phyloP scores from a whole-genome alignment of 2,888 invertebrate genomes.

The Orchesella flavescens region DNA sequence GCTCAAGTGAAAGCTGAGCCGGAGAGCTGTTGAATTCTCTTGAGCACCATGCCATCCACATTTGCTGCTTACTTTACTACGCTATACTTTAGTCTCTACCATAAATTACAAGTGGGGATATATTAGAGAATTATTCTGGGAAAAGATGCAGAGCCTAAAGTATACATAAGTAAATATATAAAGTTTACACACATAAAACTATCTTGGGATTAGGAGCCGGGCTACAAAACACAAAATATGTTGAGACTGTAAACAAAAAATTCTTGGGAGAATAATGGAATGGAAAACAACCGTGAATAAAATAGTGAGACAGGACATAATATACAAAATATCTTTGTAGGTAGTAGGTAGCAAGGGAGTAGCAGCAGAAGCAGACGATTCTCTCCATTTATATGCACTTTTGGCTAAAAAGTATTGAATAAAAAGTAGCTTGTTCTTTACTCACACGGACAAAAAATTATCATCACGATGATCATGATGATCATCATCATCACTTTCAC shows the following conservation, averaged over 20 bases:
- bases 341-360: not conserved
- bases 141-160: too few relatives aligned
- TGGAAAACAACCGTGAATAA: constrained; percentile 51
- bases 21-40: not conserved
- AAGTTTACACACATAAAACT: too few relatives aligned
- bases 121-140: too few relatives aligned
- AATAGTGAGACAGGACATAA: constrained; percentile 37
- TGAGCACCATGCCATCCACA: not conserved
- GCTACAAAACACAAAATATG: not conserved
- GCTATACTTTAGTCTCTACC: not conserved
- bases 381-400: too few relatives aligned
- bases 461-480: too few relatives aligned
- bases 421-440: not conserved
- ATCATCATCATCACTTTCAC: too few relatives aligned
- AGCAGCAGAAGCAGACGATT: too few relatives aligned
- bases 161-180: too few relatives aligned
- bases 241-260: constrained; percentile 27
- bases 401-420: not conserved
- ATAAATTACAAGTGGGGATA: not conserved
- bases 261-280: not conserved
- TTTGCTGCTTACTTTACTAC: too few relatives aligned
- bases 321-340: constrained; percentile 18
- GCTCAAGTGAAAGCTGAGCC: too few relatives aligned
- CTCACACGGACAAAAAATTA: too few relatives aligned
- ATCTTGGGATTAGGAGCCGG: too few relatives aligned